Conservation (phyloP, 2,888 invertebrate genomes). For the Zonitis immaculata region DNA sequence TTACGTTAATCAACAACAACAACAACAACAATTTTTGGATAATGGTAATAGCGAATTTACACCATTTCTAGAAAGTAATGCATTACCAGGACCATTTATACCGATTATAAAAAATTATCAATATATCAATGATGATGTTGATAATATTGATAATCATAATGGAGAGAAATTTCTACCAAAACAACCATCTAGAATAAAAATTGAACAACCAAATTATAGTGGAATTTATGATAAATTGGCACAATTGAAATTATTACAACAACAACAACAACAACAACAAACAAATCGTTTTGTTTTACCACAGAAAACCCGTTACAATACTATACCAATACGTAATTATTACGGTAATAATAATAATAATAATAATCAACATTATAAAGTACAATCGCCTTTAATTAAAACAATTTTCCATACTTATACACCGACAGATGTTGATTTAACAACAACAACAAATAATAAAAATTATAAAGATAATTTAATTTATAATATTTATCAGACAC, state of each 20-base stretch:
- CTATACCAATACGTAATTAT: slow-evolving; percentile 13
- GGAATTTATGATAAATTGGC: slow-evolving; percentile 45
- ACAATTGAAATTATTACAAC: slow-evolving; percentile 41
- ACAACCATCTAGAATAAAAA: not conserved
- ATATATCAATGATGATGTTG: not conserved
- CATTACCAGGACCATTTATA: slow-evolving; percentile 53
- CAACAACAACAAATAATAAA: slow-evolving; percentile 13
- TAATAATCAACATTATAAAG: slow-evolving; percentile 11
- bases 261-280: too few relatives aligned
- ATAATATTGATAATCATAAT: not conserved
- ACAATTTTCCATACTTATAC: slow-evolving; percentile 44
- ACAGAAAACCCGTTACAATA: slow-evolving; percentile 16
- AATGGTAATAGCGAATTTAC: slow-evolving; percentile 41
- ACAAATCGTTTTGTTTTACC: slow-evolving; percentile 11
- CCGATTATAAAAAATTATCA: slow-evolving; percentile 42
- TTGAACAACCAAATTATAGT: slow-evolving; percentile 37
- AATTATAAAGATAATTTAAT: not conserved
- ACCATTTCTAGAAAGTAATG: slow-evolving; percentile 54
- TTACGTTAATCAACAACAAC: slow-evolving; percentile 49
- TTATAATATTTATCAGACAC: slow-evolving; percentile 40
- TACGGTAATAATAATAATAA: too few relatives aligned
- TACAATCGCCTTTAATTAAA: slow-evolving; percentile 22
- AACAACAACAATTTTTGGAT: slow-evolving; percentile 37
- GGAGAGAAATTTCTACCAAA: too few relatives aligned
- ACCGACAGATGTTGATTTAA: slow-evolving; percentile 42